Evolutionary conservation across 2,888 invertebrate genomes (phyloP), one percentile per base, ranked within the genome.

Genomic region (Abrostola triplasia): DNA sequence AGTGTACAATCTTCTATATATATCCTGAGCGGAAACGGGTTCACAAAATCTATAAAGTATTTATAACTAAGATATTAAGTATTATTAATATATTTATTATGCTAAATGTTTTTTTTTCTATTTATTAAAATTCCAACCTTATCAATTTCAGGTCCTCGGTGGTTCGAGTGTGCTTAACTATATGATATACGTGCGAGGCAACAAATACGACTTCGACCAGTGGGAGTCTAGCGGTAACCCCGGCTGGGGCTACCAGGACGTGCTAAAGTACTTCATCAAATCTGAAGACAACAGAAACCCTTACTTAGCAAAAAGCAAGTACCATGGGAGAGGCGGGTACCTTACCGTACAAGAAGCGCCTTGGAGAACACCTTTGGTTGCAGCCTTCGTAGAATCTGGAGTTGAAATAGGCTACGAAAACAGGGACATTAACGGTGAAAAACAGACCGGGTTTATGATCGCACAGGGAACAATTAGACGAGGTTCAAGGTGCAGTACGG

Each of bases 161-260:
- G 98, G 98, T 0, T 97, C 97, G 0, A 97, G 97, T 76, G 97
- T 97, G 0, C 93, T 98, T 0, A 98, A 98, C 86, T 98, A 98
- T 87, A 98, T 98, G 98, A 95, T 98, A 5, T 98, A 98, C 87
- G 97, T 98, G 0, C 93, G 98, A 70, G 98, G 98, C 9, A 97
- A 97, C 86, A 95, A 95, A 61, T 95, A 96, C 77, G 99, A 99
- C 87, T 99, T 98, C 89, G 98, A 99, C 85, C 95, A 96, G 51
- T 99, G 99, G 99, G 98, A 98, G 80, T 92, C 95, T 0, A 89
- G 97, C 71, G 98, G 99, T 0, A 98, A 99, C 82, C 95, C 97
- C 0, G 98, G 98, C 6, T 99, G 99, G 99, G 96, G 97, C 0
- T 99, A 98, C 90, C 95, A 96, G 1, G 96, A 97, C 64, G 97